Evolutionary conservation across 2,113 vertebrate genomes (phyloP).

Genomic region (Mugil cephalus): DNA sequence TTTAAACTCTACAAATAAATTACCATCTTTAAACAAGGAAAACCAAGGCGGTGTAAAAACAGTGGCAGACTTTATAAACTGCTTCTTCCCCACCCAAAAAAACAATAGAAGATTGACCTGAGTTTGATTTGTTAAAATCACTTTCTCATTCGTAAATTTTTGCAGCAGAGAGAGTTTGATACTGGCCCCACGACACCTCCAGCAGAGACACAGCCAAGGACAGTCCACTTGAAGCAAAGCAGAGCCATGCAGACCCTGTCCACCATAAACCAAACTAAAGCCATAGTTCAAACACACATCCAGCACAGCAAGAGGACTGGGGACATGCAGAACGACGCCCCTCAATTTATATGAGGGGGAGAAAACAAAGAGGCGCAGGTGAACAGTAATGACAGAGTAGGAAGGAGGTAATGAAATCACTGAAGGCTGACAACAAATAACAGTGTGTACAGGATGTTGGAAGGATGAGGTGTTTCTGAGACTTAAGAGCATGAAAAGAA

Average conservation of each 20-base stretch:
- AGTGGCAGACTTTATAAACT: background rate
- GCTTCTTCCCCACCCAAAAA: background rate
- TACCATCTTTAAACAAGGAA: background rate
- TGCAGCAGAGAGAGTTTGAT: slow-evolving; percentile 21
- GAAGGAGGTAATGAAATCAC: slow-evolving; percentile 23
- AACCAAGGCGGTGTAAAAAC: background rate
- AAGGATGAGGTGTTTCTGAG: slow-evolving; percentile 52
- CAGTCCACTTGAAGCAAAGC: slow-evolving; percentile 69
- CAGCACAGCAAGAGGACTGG: slow-evolving; percentile 55
- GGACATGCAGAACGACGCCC: slow-evolving; percentile 61
- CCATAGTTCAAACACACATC: slow-evolving; percentile 70
- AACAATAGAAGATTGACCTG: slow-evolving; percentile 4
- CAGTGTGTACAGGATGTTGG: slow-evolving; percentile 43
- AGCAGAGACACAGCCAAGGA: slow-evolving; percentile 58
- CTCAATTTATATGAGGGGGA: slow-evolving; percentile 39
- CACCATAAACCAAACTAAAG: slow-evolving; percentile 12
- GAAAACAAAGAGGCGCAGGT: slow-evolving; percentile 43
- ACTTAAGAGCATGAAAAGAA: slow-evolving; percentile 62
- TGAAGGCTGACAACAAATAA: slow-evolving; percentile 18
- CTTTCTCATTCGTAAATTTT: background rate
- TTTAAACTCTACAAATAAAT: slow-evolving; percentile 13
- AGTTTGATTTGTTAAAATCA: background rate
- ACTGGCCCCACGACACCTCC: slow-evolving; percentile 74
- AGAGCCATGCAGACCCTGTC: slow-evolving; percentile 77
- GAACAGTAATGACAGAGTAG: slow-evolving; percentile 53